phyloP scores from a whole-genome alignment of 2,888 invertebrate genomes.

The Acleris holmiana region DNA sequence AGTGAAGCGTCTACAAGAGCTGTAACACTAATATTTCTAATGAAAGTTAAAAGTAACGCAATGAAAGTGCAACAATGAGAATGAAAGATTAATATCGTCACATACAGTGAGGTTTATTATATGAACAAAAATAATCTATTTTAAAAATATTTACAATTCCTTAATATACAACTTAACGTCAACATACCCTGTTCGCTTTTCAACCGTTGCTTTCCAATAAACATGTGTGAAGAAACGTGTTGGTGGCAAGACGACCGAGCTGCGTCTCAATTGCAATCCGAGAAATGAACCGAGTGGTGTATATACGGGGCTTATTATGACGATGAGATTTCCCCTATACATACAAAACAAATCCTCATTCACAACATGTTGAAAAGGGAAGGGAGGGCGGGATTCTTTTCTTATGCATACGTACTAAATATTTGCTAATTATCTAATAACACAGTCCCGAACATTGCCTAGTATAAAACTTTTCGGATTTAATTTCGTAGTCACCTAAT shows the following conservation, averaged over 20 bases:
- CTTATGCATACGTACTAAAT: constrained; percentile 57
- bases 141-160: constrained; percentile 79
- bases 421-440: constrained; percentile 73
- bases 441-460: constrained; percentile 74
- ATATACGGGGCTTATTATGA: constrained; percentile 15
- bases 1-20: neutral
- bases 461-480: constrained; percentile 46
- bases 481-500: constrained; percentile 31
- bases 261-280: constrained; percentile 15
- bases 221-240: constrained; percentile 46
- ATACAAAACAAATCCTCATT: constrained; percentile 49
- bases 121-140: constrained; percentile 82
- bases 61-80: constrained; percentile 34
- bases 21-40: neutral
- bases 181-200: constrained; percentile 83
- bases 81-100: constrained; percentile 63
- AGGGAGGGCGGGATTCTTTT: constrained; percentile 65
- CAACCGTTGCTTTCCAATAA: constrained; percentile 75
- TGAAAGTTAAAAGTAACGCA: neutral
- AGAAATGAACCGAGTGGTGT: constrained; percentile 24
- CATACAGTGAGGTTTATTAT: constrained; percentile 78
- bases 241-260: constrained; percentile 61
- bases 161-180: constrained; percentile 75
- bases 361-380: constrained; percentile 83
- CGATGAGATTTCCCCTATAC: constrained; percentile 26